Evolutionary conservation across 92 coral and sea anemone species (phyloP), one percentile per base, ranked within the genome.

Genomic region (Epizoanthus scotinus): DNA sequence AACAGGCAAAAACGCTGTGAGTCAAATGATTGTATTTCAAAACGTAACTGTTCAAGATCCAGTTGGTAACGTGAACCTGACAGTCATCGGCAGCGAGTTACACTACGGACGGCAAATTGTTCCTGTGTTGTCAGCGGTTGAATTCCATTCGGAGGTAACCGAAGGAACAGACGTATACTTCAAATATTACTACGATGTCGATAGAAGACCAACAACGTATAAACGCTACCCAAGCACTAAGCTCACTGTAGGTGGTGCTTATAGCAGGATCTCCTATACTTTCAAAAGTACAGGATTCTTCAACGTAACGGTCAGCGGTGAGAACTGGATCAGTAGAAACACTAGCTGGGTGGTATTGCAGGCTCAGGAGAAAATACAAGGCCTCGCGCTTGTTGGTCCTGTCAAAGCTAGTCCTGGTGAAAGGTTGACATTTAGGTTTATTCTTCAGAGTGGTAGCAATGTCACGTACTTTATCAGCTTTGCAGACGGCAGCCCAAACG

Each of bases 11-110:
- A 92, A 92, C 62, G 67, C 83, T 3, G 88, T 92, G 21, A 90
- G 91, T 71, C 89, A 83, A 25, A 80, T 84, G 85, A 92, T 87
- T 34, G 83, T 92, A 19, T 92, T 92, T 79, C 86, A 87, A 52
- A 85, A 85, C 74, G 85, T 92, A 64, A 92, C 87, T 5, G 90
- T 92, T 0, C 94, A 92, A 74, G 97, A 92, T 79, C 88, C 84
- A 3, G 65, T 92, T 14, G 68, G 82, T 21, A 79, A 92, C 65
- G 73, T 90, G 2, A 78, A 71, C 18, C 28, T 92, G 34, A 47
- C 83, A 34, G 84, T 90, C 1, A 21, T 82, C 7, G 75, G 89
- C n/a, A 88, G 82, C 15, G 63, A 22, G 6, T 71, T 61, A 42
- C 28, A 60, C 44, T 13, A 63, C 20, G 92, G 88, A 10, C 57